Conservation (phyloP, 2,113 vertebrate genomes). For the Aptenodytes patagonicus region DNA sequence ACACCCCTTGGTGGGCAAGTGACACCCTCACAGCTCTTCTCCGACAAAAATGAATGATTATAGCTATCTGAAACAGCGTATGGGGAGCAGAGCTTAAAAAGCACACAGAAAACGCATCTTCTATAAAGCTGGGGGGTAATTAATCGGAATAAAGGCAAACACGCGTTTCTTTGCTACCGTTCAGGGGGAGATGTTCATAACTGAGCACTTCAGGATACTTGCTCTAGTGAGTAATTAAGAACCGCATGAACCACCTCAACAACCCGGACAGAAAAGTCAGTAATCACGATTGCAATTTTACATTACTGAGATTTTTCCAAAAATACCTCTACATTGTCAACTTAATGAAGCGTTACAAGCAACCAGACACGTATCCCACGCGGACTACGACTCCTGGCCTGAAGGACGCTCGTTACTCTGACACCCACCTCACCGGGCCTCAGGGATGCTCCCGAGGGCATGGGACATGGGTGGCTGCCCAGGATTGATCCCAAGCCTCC, state of each 20-base stretch:
- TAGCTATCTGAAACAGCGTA: neutral
- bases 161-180: neutral
- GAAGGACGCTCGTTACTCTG: neutral
- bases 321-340: neutral
- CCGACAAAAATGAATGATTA: neutral
- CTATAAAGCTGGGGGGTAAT: neutral
- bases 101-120: neutral
- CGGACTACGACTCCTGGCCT: accelerated
- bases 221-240: neutral
- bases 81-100: neutral
- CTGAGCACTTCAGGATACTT: neutral
- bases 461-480: accelerated
- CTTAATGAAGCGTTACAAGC: accelerated
- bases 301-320: neutral
- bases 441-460: neutral
- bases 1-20: neutral
- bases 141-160: neutral
- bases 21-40: neutral
- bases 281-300: neutral
- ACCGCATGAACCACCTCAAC: neutral
- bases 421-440: neutral
- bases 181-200: neutral
- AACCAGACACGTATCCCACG: accelerated
- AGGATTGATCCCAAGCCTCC: neutral
- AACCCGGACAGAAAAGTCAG: neutral